Percentiles rank a stretch among this genome's conserved stretches.
Conservation (phyloP, 2,888 invertebrate genomes). For the Drosophila suboccidentalis region DNA sequence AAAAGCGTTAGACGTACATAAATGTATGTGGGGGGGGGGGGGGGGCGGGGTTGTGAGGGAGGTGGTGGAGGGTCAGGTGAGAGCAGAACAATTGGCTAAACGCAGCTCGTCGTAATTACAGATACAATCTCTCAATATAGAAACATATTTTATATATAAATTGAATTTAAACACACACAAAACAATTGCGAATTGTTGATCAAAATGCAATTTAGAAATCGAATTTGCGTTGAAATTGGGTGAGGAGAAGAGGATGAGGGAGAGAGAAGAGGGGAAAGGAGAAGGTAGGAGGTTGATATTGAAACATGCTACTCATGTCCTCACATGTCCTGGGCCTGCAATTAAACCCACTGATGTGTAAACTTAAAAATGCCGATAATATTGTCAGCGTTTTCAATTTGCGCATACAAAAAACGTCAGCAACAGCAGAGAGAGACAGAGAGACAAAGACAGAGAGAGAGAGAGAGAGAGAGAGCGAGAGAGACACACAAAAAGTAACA, state of each 20-base stretch:
- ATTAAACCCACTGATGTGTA: constrained; percentile 85
- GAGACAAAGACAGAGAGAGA: neutral
- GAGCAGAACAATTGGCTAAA: constrained; percentile 35
- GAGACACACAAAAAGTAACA: constrained; percentile 9
- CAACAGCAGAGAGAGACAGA: constrained; percentile 5
- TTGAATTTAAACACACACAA: constrained; percentile 73
- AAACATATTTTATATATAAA: constrained; percentile 72
- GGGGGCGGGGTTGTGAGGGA: no score
- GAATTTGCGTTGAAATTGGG: constrained; percentile 29
- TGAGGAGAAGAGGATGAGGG: neutral
- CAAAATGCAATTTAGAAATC: constrained; percentile 81
- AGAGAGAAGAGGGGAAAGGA: neutral
- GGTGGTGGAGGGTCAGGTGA: neutral
- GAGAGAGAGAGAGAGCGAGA: neutral
- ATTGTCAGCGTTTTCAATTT: constrained; percentile 83
- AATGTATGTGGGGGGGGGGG: no score
- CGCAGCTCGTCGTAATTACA: constrained; percentile 61
- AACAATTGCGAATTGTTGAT: constrained; percentile 81
- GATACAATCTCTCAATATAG: constrained; percentile 33
- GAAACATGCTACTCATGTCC: neutral
- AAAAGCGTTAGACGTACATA: neutral
- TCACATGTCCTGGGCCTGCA: constrained; percentile 50
- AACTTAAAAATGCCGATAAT: constrained; percentile 85
- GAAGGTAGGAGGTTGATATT: neutral
- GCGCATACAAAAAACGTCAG: constrained; percentile 73